Evolutionary conservation across 2,113 vertebrate genomes (phyloP), one percentile per base, ranked within the genome.

Genomic region (Gymnobelideus leadbeateri): DNA sequence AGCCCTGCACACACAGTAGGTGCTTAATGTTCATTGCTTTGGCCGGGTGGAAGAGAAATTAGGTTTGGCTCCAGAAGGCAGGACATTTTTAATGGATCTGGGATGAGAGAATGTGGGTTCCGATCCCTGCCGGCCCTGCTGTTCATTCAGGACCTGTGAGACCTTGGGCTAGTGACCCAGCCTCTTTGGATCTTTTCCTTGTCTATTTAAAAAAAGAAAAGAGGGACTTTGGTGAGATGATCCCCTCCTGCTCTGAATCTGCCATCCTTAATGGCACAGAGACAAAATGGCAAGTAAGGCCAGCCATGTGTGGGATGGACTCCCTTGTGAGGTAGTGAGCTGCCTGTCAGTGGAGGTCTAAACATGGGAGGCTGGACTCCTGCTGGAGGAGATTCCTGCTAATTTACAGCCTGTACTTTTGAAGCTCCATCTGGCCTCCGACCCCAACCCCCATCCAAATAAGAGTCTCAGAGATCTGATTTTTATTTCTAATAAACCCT

Each of bases 401-500:
- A 12, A 28, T 0, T 90, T 10, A 23, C 23, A 89, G 21, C 2
- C 55, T 57, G 55, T 25, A 24, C 25, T 57, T 55, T 26, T 61
- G 9, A 31, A 61, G 28, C 57, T 68, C 31, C 12, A 2, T 68
- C 57, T 68, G 31, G 11, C 61, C 43, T 12, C 37, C 3, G 2
- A 12, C 14, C 55, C 37, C n/a, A 25, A 14, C 10, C 43, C 28
- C 54, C 5, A 24, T 19, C 37, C 31, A 95, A 92, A 43, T 52
- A 95, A 37, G 50, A 97, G 95, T 19, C 91, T 0, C 49, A 26
- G 91, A 97, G 89, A 93, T 91, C 94, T 90, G 93, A 97, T 95
- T 97, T 98, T 98, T 97, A 98, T 98, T 98, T 89, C 97, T 96
- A 94, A 96, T 54, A 14, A 49, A 95, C 24, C 53, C 95, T 94